Evolutionary conservation across 2,888 invertebrate species (phyloP).

Genomic region (Diarsia mendica): DNA sequence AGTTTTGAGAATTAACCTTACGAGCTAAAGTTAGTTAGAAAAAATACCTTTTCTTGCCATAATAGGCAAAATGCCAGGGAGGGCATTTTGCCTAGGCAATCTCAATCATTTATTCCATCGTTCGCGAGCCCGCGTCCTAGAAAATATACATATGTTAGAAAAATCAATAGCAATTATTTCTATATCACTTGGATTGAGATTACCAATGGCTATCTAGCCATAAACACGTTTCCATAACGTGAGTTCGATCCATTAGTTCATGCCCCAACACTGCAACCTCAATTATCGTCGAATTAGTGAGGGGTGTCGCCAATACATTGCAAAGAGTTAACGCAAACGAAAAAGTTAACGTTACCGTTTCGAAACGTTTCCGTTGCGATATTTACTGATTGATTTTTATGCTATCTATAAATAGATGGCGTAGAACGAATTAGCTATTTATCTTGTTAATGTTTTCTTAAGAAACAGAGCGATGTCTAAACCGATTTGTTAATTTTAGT

Average conservation of each 20-base stretch:
- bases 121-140: too few species aligned
- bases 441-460: slow-evolving; percentile 36
- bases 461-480: slow-evolving; percentile 22
- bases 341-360: slow-evolving; percentile 24
- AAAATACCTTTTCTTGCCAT: too few species aligned
- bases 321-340: slow-evolving; percentile 30
- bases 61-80: too few species aligned
- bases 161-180: neutral
- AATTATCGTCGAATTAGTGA: slow-evolving; percentile 48
- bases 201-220: neutral
- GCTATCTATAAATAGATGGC: slow-evolving; percentile 36
- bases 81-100: too few species aligned
- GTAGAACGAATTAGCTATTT: slow-evolving; percentile 50
- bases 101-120: too few species aligned
- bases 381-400: slow-evolving; percentile 51
- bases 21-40: too few species aligned
- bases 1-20: too few species aligned
- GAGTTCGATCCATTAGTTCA: slow-evolving; percentile 13
- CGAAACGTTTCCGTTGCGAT: slow-evolving; percentile 36
- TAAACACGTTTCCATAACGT: slow-evolving; percentile 18
- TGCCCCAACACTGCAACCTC: slow-evolving; percentile 11
- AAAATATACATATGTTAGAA: too few species aligned
- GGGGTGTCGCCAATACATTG: slow-evolving; percentile 49
- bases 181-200: neutral
- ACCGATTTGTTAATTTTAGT: slow-evolving; percentile 28